Percentiles rank a stretch among this genome's conserved stretches.
Evolutionary conservation across 2,888 invertebrate genomes (phyloP).

Genomic region (Drosophila multiciliata): DNA sequence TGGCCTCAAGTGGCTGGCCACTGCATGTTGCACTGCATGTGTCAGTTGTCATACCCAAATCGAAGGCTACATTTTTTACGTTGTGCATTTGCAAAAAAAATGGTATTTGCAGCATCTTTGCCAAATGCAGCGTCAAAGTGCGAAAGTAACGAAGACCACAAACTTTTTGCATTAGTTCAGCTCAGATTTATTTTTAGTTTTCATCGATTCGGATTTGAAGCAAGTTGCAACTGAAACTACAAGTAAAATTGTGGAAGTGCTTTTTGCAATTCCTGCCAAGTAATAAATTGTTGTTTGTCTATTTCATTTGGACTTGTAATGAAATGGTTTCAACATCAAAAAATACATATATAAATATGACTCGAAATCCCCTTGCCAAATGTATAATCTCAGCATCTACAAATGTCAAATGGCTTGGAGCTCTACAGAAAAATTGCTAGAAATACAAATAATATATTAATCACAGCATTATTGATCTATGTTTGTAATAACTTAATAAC

Average conservation of each 20-base stretch:
- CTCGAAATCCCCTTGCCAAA: no score
- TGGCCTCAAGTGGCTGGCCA: constrained; percentile 29
- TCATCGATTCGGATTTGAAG: constrained; percentile 27
- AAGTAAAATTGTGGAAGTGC: constrained; percentile 28
- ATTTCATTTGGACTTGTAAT: constrained; percentile 12
- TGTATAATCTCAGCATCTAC: not conserved
- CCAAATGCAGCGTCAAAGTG: constrained; percentile 50
- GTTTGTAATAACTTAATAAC: no score
- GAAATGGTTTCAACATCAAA: constrained; percentile 12
- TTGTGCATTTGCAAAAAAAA: constrained; percentile 39
- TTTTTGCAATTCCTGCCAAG: constrained; percentile 46
- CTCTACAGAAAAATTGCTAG: no score
- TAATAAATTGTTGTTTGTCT: constrained; percentile 36
- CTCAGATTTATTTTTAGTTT: constrained; percentile 34
- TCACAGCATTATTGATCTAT: no score
- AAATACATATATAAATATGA: not conserved
- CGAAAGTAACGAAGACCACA: constrained; percentile 58
- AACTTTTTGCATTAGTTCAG: constrained; percentile 69
- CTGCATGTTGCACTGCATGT: constrained; percentile 33
- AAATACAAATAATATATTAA: no score
- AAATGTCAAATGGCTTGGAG: not conserved
- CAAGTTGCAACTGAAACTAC: constrained; percentile 24
- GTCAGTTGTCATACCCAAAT: constrained; percentile 61
- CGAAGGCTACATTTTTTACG: constrained; percentile 57
- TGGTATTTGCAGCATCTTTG: constrained; percentile 56